Percentiles rank a stretch among this genome's conserved stretches.
These are phyloP conservation scores for Rhyacophila brunnea DNA, from an alignment of 1,140 invertebrate species.

Conservation along the genomic window DNA sequence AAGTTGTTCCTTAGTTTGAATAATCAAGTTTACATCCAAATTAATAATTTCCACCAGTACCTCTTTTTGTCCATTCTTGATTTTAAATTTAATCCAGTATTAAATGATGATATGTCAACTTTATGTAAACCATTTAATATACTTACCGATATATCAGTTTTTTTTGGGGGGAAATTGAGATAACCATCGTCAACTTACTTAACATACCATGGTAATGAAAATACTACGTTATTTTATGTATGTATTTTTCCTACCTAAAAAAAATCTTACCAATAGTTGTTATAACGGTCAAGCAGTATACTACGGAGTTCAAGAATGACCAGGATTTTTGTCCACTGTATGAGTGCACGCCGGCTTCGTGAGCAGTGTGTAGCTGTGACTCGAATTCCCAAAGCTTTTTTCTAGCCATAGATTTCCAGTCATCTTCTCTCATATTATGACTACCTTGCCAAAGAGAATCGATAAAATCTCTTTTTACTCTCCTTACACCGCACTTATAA, in stretches of 20 bases:
- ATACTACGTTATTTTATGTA: no score
- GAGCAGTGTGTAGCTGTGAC: conserved; percentile 78
- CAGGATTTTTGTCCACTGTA: conserved; percentile 84
- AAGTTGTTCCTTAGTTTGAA: no score
- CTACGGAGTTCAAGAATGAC: conserved; percentile 90
- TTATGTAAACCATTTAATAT: no score
- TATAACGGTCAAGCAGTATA: conserved; percentile 88
- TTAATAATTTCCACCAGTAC: no score
- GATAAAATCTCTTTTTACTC: conserved; percentile 82
- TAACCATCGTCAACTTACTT: no score
- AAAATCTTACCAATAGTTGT: conserved; percentile 87
- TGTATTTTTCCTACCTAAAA: not conserved
- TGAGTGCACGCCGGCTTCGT: conserved; percentile 74
- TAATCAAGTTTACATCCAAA: no score
- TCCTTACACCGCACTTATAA: conserved; percentile 84
- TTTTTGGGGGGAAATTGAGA: no score
- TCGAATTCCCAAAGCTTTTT: conserved; percentile 82
- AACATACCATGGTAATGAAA: no score
- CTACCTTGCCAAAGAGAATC: conserved; percentile 77
- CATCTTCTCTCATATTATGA: conserved; percentile 78
- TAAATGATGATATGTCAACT: no score
- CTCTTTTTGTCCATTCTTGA: no score
- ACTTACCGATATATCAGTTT: no score
- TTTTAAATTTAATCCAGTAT: no score
- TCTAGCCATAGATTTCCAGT: conserved; percentile 83